These are phyloP conservation scores for Hydrophis major DNA, from an alignment of 2,797 vertebrate species.

Conservation along the genomic window DNA sequence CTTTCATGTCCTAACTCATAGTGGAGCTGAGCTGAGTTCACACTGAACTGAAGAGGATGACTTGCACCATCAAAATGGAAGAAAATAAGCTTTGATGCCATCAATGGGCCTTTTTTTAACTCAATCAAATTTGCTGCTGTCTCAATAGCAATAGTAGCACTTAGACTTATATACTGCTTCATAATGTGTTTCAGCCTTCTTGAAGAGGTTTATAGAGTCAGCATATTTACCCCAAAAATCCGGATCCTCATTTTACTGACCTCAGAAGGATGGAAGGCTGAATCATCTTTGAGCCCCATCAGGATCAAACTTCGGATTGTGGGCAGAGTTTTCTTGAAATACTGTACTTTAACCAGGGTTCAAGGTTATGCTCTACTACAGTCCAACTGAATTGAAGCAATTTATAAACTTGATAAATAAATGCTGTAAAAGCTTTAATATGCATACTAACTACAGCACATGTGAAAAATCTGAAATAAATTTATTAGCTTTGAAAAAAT, in stretches of 20 bases:
- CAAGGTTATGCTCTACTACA: background rate
- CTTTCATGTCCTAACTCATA: background rate
- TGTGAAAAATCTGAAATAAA: background rate
- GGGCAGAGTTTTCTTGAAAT: background rate
- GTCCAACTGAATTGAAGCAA: background rate
- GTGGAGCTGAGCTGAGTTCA: background rate
- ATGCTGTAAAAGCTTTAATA: background rate
- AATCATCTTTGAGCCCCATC: background rate
- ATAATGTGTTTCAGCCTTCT: background rate
- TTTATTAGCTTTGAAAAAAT: conserved; percentile 16
- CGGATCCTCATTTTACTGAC: background rate
- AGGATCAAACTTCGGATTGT: background rate
- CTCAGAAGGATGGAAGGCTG: background rate
- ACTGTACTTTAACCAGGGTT: background rate
- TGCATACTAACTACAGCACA: background rate
- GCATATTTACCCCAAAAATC: background rate
- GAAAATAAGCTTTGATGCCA: background rate
- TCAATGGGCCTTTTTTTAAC: background rate
- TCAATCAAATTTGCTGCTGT: background rate
- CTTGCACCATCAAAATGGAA: background rate
- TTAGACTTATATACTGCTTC: background rate
- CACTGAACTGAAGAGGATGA: background rate
- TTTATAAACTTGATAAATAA: background rate
- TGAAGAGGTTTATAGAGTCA: background rate
- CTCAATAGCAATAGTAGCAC: background rate